Evolutionary conservation across 2,113 vertebrate genomes (phyloP), one percentile per base, ranked within the genome.

Genomic region (Grus americana): DNA sequence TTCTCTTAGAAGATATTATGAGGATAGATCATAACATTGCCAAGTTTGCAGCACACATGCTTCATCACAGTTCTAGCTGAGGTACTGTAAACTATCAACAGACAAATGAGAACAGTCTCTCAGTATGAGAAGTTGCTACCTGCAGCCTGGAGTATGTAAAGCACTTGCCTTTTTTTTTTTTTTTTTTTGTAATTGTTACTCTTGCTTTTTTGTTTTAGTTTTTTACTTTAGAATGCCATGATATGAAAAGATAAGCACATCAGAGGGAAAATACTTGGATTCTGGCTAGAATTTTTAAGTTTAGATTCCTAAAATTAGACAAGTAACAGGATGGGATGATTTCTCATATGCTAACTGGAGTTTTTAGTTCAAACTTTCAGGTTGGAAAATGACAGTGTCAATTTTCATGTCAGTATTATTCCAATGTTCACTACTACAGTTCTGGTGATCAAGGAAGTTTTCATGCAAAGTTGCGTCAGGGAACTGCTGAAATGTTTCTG

Each of bases 191-290:
- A 36, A 24, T 44, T 71, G 15, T 40, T 59, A 9, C 4, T 67
- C 19, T 52, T 47, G 6, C 0, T 2, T 46, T 13, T n/a, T 49
- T 52, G 3, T 4, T 36, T 42, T 32, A 2, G 2, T 58, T 72
- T 42, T 44, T 57, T 23, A 26, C 1, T 4, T 76, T 15, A 72
- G 14, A 59, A 70, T 65, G 8, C 27, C 76, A 18, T 7, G 19
- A 49, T 68, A 16, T 15, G 8, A 80, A 82, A 79, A 68, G 6
- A 29, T 47, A 78, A 79, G 6, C 10, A 59, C 5, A 75, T 63
- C 59, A 63, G 23, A 72, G 6, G 15, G 18, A 75, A 67, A 42
- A 68, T 14, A 1, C 5, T n/a, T 75, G 10, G 8, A 76, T 76
- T 88, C 19, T 11, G 2, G 23, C 2, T 32, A 30, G 2, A 0